Conservation (phyloP, 2,888 invertebrate species). For the Dynastes grantii region DNA sequence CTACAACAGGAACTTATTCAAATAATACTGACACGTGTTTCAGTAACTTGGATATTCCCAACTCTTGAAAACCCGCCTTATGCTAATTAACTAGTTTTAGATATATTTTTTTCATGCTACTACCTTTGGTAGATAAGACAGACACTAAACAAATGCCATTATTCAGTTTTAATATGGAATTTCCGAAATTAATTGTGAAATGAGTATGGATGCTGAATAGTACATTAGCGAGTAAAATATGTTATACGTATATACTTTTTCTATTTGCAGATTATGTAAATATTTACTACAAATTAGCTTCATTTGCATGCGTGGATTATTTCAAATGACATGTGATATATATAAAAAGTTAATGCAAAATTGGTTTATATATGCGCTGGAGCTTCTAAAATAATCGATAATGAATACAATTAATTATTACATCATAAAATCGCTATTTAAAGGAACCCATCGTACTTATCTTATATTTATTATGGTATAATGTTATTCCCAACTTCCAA, state of each 20-base stretch:
- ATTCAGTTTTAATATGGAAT: neutral
- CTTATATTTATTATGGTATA: no score
- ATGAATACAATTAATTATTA: no score
- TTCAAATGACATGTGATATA: neutral
- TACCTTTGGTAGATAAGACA: neutral
- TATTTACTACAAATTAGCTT: neutral
- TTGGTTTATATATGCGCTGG: no score
- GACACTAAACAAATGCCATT: neutral
- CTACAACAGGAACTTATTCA: no score
- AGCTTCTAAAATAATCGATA: no score
- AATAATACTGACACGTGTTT: no score
- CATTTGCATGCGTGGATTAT: neutral
- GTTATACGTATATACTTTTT: neutral
- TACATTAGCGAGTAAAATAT: conserved; percentile 9
- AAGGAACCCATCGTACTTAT: no score
- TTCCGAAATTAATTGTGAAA: neutral
- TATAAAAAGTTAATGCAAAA: neutral
- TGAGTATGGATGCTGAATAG: neutral
- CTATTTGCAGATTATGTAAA: neutral
- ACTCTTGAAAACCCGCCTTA: no score
- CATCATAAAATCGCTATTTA: no score
- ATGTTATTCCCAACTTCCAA: no score
- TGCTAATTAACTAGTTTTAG: conserved; percentile 2
- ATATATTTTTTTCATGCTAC: neutral
- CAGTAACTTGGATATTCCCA: no score